Evolutionary conservation across 2,113 vertebrate species (phyloP), one percentile per base, ranked within the genome.

Genomic region (Gnathonemus echidnorhynchus): DNA sequence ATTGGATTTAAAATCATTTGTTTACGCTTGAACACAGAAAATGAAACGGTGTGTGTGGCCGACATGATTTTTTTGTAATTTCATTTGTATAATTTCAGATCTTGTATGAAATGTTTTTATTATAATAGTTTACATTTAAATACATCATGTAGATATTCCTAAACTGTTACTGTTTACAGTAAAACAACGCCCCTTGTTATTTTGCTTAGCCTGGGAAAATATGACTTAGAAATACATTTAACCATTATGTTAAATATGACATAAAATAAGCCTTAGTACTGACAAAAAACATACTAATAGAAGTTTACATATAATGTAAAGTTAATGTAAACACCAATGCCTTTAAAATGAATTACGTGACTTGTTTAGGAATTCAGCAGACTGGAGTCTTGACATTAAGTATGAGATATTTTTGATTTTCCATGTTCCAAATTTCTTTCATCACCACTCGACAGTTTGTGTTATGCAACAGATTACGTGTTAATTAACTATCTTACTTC

Each of bases 401-500:
- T 87, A 52, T 53, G 49, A 24, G 42, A 85, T 85, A 48, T 85
- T 48, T 48, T 46, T 24, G 15, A 45, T 50, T 50, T 31, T 9
- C 46, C n/a, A 50, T 31, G 50, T 56, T 87, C 83, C 48, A 13
- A 48, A 31, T 87, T 35, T 87, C n/a, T 53, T 19, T 53, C 48
- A 21, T 42, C 27, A 19, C 86, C n/a, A 35, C 24, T 52, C 42
- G 42, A 85, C 83, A 85, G 42, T 85, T 85, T 85, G 45, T 13
- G 83, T 85, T 85, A 85, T 85, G 24, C 48, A 85, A 85, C 83
- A 45, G 42, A 85, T 85, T 48, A 85, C 3, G 83, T 85, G 83
- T 85, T 85, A 85, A 85, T 85, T 85, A 85, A 85, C 83, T 85
- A 46, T 46, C 83, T 46, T 85, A 85, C 39, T 87, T 87, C 50